Base-by-base conservation (phyloP, 2,888 invertebrate species). In the Andrena bucephala region DNA sequence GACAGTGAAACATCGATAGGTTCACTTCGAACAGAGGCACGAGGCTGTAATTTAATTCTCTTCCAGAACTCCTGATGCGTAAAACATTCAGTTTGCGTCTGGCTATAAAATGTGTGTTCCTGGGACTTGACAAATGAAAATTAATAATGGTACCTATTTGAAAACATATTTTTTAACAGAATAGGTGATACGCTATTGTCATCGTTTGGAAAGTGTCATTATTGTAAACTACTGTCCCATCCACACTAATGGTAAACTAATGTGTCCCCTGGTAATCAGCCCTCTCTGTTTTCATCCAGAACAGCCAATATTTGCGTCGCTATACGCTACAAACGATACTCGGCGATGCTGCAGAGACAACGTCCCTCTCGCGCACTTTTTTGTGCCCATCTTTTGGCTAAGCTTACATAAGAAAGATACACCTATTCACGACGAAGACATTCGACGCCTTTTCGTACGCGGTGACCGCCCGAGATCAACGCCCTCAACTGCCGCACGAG, bases 21-120 rank as follows among this genome's bases (percentile, higher is more conserved):
- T 83, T 77, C 79, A 77, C 73, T 48, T 84, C 77, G 57, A 77
- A 74, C 42, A 67, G 52, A 74, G 63, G 73, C 68, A 74, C 74
- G 65, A 71, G 71, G 62, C 79, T 84, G 88, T 89, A 88, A 91
- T 89, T 87, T 84, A 74, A 77, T 88, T 88, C 77, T 63, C 42
- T 13, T 54, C 27, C 31, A 16, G n/a, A 7, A n/a, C 8, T 7
- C 7, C 29, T 31, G n/a, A 31, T 60, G 7, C 16, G 29, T 31
- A n/a, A 31, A 29, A 31, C 8, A 16, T 31, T 31, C 31, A 52
- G 52, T 8, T 8, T 20, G 20, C 20, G 0, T 7, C 8, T 52
- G 6, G 24, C 54, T 57, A 8, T 24, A 6, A 16, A 20, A 36
- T n/a, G 27, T 16, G 0, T 7, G 0, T 16, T 24, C 48, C 0